phyloP scores from a whole-genome alignment of 1,140 invertebrate species.

The Bilobella aurantiaca region DNA sequence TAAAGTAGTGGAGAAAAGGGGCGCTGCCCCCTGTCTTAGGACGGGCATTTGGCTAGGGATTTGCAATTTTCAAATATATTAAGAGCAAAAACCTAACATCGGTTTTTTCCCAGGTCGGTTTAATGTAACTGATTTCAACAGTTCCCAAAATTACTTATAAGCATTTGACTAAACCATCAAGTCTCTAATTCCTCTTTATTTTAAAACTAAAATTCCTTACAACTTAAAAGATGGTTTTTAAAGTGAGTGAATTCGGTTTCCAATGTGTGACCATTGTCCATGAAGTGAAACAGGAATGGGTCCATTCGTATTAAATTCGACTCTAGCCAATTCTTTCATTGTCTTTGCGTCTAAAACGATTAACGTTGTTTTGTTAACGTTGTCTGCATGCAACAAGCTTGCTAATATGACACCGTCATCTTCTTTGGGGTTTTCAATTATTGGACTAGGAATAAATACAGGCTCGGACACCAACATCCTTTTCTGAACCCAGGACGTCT shows the following conservation, averaged over 20 bases:
- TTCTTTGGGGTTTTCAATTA: constrained; percentile 26
- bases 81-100: too few species aligned
- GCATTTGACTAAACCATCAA: too few species aligned
- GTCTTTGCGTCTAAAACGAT: constrained; percentile 37
- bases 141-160: too few species aligned
- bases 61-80: too few species aligned
- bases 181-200: too few species aligned
- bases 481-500: background rate
- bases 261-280: constrained; percentile 21
- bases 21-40: too few species aligned
- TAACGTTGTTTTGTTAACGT: constrained; percentile 35
- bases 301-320: constrained; percentile 35
- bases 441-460: constrained; percentile 19
- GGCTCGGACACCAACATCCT: constrained; percentile 11
- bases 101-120: too few species aligned
- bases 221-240: background rate
- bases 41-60: too few species aligned
- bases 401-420: constrained; percentile 41
- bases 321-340: constrained; percentile 37
- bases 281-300: constrained; percentile 36
- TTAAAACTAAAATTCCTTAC: too few species aligned
- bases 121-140: too few species aligned
- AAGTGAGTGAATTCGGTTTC: constrained; percentile 5
- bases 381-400: constrained; percentile 35
- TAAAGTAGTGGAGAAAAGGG: too few species aligned